Evolutionary conservation across 2,113 vertebrate species (phyloP).

Genomic region (Reinhardtius hippoglossoides): DNA sequence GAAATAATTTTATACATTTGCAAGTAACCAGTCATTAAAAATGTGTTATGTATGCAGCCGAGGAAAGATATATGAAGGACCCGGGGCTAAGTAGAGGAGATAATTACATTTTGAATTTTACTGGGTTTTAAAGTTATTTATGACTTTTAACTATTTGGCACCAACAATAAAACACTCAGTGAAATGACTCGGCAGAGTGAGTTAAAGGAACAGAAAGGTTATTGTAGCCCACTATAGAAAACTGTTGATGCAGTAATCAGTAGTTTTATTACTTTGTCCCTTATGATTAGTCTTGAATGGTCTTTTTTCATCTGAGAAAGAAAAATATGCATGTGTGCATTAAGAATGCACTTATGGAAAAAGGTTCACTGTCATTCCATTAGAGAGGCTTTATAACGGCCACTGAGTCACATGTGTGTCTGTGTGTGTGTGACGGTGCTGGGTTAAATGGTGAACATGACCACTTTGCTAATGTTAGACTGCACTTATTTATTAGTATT

Average conservation of each 20-base stretch:
- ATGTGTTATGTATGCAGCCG: slow-evolving; percentile 97
- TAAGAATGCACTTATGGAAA: slow-evolving; percentile 53
- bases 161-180: slow-evolving; percentile 83
- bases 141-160: slow-evolving; percentile 96
- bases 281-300: slow-evolving; percentile 24
- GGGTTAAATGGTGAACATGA: slow-evolving; percentile 14
- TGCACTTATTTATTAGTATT: slow-evolving; percentile 46
- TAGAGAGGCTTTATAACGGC: slow-evolving; percentile 45
- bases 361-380: slow-evolving; percentile 40
- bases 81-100: slow-evolving; percentile 95
- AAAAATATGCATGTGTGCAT: slow-evolving; percentile 48
- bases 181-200: slow-evolving; percentile 60
- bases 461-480: slow-evolving; percentile 21
- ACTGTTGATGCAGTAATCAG: slow-evolving; percentile 29
- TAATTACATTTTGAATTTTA: slow-evolving; percentile 99
- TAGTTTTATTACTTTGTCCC: slow-evolving; percentile 30
- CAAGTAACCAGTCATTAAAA: slow-evolving; percentile 93
- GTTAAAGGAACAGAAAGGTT: slow-evolving; percentile 44
- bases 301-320: slow-evolving; percentile 31
- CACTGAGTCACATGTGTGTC: slow-evolving; percentile 12
- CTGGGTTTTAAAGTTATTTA: slow-evolving; percentile 99
- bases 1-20: slow-evolving; percentile 94
- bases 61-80: slow-evolving; percentile 95
- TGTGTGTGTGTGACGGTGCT: slow-evolving; percentile 11
- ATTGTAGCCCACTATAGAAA: slow-evolving; percentile 25